Evolutionary conservation across 2,888 invertebrate species (phyloP).

Genomic region (Epinotia brunnichana): DNA sequence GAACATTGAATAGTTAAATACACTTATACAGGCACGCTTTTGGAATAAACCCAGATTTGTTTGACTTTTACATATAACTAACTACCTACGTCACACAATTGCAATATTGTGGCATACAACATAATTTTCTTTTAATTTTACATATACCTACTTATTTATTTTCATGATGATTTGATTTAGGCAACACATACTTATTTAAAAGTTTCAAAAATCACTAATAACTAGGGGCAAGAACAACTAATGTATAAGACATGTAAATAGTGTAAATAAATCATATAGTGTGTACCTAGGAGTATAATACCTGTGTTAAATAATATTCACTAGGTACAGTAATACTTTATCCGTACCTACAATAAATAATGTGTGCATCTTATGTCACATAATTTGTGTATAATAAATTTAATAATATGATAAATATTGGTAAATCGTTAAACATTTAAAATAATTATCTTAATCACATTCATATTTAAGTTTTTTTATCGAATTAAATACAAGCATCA

Average conservation of each 20-base stretch:
- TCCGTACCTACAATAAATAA: neutral
- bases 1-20: too few species aligned
- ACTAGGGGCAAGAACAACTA: conserved; percentile 47
- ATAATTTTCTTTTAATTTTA: neutral
- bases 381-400: conserved; percentile 13
- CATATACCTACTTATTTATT: neutral
- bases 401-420: neutral
- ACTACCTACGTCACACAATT: conserved; percentile 5
- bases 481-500: neutral
- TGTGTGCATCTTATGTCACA: conserved; percentile 13
- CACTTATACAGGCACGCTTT: too few species aligned
- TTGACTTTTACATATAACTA: too few species aligned
- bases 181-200: neutral
- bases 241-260: conserved; percentile 51
- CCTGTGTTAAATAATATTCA: neutral
- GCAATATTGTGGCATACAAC: neutral
- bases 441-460: neutral
- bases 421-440: neutral
- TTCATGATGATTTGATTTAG: neutral
- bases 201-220: neutral
- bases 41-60: too few species aligned
- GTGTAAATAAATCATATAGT: neutral
- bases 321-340: conserved; percentile 1
- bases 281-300: neutral
- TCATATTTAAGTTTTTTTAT: neutral